Percentiles rank a stretch among this genome's conserved stretches.
These are phyloP conservation scores for Trochalopteron elliotii DNA, from an alignment of 2,113 vertebrate genomes.

Conservation along the genomic window DNA sequence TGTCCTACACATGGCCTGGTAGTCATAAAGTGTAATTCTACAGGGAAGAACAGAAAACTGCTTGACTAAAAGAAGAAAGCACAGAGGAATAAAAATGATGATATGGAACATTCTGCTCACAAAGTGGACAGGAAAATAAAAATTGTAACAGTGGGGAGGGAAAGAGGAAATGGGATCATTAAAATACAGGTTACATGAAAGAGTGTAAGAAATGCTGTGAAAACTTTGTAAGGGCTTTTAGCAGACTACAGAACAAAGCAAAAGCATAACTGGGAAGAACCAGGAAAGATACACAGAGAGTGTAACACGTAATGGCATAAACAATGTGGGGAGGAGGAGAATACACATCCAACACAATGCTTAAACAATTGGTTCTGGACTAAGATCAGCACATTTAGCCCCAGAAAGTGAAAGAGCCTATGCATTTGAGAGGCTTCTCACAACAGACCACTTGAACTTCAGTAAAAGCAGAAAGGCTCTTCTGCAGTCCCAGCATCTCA, in stretches of 20 bases:
- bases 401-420: not conserved
- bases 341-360: not conserved
- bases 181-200: not conserved
- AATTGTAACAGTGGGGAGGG: not conserved
- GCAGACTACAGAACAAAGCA: not conserved
- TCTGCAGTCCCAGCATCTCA: not conserved
- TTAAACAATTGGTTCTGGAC: conserved; percentile 7
- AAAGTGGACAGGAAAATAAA: not conserved
- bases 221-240: not conserved
- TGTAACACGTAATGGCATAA: not conserved
- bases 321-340: not conserved
- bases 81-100: not conserved
- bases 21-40: conserved; percentile 97
- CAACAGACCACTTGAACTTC: not conserved
- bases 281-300: not conserved
- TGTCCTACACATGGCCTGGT: conserved; percentile 94
- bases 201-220: not conserved
- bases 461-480: not conserved
- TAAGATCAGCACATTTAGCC: not conserved
- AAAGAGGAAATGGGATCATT: not conserved
- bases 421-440: conserved; percentile 48
- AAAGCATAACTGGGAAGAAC: not conserved
- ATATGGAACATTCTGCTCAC: not conserved
- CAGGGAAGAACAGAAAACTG: conserved; percentile 56
- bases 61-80: conserved; percentile 65